Conservation (phyloP, 1,140 invertebrate species). For the Antheraea mylitta region DNA sequence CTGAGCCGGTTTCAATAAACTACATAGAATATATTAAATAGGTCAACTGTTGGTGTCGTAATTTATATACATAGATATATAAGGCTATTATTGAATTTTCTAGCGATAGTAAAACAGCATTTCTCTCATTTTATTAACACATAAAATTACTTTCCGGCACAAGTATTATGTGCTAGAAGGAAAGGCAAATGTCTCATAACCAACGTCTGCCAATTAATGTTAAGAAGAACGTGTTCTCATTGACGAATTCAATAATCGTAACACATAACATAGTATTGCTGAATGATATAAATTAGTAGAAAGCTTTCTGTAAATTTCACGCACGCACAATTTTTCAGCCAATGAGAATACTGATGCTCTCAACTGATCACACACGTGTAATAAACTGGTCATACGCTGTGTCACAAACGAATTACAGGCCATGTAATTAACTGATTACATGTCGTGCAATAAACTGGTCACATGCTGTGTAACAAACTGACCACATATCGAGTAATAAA, state of each 20-base stretch:
- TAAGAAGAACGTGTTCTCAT: background rate
- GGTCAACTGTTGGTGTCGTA: slow-evolving; percentile 42
- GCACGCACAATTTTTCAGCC: background rate
- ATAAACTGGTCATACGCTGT: no score
- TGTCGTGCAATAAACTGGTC: no score
- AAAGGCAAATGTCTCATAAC: background rate
- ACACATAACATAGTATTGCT: background rate
- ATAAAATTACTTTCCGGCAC: background rate
- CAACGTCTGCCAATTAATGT: background rate
- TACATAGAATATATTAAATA: slow-evolving; percentile 29
- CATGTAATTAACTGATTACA: no score
- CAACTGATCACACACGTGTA: no score
- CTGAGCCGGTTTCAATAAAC: background rate
- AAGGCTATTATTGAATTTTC: slow-evolving; percentile 32
- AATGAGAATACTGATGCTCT: background rate
- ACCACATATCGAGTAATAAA: no score
- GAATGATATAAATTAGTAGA: background rate
- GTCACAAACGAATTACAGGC: no score
- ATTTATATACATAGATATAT: slow-evolving; percentile 35
- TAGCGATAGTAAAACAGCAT: slow-evolving; percentile 29
- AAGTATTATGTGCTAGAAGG: background rate
- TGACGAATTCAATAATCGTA: background rate
- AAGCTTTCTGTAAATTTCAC: background rate
- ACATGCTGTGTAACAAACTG: no score
- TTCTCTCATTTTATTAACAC: background rate